A percentile compares a stretch with the other conserved stretches of the same genome.
These are phyloP conservation scores for Astropecten irregularis DNA, from an alignment of 53 echinoderm and acorn worm genomes.

Conservation along the genomic window DNA sequence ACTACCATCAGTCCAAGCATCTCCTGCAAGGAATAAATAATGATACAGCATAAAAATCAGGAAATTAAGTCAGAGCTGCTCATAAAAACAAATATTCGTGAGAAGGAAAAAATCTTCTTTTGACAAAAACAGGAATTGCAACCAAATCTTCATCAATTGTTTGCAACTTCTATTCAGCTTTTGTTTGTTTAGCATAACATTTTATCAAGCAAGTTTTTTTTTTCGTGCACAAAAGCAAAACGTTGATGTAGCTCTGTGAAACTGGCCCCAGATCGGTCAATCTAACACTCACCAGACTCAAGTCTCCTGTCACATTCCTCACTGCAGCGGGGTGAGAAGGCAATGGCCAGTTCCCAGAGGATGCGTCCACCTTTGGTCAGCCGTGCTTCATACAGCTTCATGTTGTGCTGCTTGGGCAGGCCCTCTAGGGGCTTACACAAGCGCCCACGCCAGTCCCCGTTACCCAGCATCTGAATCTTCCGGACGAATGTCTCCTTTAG, in stretches of 20 bases:
- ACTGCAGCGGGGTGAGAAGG: slow-evolving; percentile 68
- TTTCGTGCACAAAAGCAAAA: too few species aligned
- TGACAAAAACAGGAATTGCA: too few species aligned
- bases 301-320: slow-evolving; percentile 61
- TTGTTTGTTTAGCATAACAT: too few species aligned
- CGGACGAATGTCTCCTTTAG: slow-evolving; percentile 53
- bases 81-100: not conserved
- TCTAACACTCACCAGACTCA: slow-evolving; percentile 43
- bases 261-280: not conserved
- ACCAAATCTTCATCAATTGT: too few species aligned
- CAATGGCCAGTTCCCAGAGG: slow-evolving; percentile 68
- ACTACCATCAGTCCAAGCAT: not conserved
- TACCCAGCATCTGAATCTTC: slow-evolving; percentile 61
- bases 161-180: too few species aligned
- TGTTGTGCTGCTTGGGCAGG: slow-evolving; percentile 45
- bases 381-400: slow-evolving; percentile 64
- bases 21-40: not conserved
- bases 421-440: slow-evolving; percentile 56
- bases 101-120: not conserved
- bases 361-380: slow-evolving; percentile 65
- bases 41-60: not conserved
- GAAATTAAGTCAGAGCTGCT: not conserved
- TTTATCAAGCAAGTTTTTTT: too few species aligned
- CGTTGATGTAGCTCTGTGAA: too few species aligned
- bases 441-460: slow-evolving; percentile 42